Percentiles rank a stretch among this genome's conserved stretches.
These are phyloP conservation scores for Amphipoea oculea DNA, from an alignment of 2,888 invertebrate species.

Conservation along the genomic window DNA sequence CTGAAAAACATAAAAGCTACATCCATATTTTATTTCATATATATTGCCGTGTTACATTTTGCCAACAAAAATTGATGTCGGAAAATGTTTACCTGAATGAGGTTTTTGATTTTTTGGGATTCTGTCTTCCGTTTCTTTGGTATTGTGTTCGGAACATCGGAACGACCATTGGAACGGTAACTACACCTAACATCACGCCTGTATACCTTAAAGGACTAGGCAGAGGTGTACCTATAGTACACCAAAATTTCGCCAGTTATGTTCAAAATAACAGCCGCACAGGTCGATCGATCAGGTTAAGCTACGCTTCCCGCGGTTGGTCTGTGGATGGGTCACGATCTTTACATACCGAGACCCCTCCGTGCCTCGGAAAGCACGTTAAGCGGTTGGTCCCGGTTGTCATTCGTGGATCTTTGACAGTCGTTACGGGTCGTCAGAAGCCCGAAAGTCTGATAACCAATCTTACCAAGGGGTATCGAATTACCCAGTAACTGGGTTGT, in stretches of 20 bases:
- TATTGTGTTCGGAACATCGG: not conserved
- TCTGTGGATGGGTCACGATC: no score
- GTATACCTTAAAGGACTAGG: not conserved
- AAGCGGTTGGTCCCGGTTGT: no score
- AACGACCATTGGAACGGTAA: slow-evolving; percentile 14
- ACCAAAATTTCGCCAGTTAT: not conserved
- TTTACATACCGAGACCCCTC: no score
- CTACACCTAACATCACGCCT: not conserved
- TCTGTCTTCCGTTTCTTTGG: not conserved
- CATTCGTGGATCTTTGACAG: no score
- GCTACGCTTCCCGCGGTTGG: no score
- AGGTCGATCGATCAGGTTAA: no score
- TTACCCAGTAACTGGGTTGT: no score
- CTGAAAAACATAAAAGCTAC: not conserved
- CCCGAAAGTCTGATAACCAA: no score
- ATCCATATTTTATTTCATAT: slow-evolving; percentile 21
- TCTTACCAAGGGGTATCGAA: no score
- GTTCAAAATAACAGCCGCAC: no score
- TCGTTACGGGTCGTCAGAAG: no score
- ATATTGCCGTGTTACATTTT: not conserved
- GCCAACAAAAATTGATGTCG: slow-evolving; percentile 1
- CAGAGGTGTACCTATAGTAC: not conserved
- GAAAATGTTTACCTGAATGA: not conserved
- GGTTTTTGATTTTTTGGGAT: slow-evolving; percentile 1
- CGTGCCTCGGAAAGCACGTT: no score